Conservation (phyloP, 2,888 invertebrate species). For the Cephus runcator region DNA sequence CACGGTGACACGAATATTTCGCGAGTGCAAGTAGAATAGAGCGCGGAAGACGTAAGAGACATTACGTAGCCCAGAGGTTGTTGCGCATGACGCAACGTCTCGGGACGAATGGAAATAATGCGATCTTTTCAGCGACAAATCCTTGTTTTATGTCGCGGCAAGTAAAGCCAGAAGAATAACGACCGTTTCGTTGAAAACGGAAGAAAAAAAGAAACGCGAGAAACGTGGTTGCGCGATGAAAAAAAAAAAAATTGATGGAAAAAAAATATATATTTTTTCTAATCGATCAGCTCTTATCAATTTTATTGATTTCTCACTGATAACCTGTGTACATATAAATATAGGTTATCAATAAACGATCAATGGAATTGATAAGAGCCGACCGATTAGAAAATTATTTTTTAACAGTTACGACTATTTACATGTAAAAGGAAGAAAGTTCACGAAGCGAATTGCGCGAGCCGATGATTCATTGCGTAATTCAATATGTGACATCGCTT, state of each 20-base stretch:
- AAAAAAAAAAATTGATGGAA: neutral
- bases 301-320: no score
- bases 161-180: neutral
- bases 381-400: neutral
- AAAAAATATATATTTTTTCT: no score
- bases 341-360: neutral
- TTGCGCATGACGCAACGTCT: neutral
- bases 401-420: neutral
- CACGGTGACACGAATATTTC: neutral
- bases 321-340: no score
- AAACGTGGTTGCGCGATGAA: neutral
- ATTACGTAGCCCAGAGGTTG: neutral
- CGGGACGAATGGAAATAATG: neutral
- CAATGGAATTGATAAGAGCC: neutral
- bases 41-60: neutral
- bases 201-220: neutral
- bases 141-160: neutral
- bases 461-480: neutral
- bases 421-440: neutral
- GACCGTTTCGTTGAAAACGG: neutral
- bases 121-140: neutral
- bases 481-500: neutral
- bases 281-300: no score
- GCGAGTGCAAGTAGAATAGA: neutral
- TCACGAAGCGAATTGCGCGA: no score